Percentiles rank a stretch among this genome's conserved stretches.
These are phyloP conservation scores for Palythoa grandiflora DNA, from an alignment of 92 coral and sea anemone species.

Conservation along the genomic window DNA sequence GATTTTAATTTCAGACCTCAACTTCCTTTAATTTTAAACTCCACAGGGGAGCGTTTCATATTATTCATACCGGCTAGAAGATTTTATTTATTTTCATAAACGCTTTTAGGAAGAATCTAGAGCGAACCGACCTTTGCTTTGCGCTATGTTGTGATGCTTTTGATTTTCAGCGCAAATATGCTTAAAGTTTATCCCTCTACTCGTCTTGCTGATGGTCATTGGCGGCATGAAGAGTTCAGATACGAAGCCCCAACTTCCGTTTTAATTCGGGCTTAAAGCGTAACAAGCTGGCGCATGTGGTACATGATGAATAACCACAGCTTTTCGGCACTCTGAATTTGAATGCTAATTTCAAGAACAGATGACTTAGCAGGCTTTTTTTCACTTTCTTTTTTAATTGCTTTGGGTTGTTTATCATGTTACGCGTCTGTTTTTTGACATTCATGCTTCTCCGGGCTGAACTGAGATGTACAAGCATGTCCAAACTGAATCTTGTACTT, in stretches of 20 bases:
- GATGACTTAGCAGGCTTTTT: neutral
- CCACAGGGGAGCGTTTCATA: slow-evolving; percentile 45
- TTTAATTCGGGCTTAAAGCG: neutral
- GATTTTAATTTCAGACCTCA: slow-evolving; percentile 49
- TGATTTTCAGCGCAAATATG: neutral
- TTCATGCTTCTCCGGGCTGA: neutral
- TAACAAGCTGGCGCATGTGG: neutral
- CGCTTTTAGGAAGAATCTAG: neutral
- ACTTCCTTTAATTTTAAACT: slow-evolving; percentile 54
- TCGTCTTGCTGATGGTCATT: neutral
- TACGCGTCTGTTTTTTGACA: neutral
- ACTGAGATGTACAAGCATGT: neutral
- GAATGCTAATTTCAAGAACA: slow-evolving; percentile 10
- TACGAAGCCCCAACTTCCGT: slow-evolving; percentile 30
- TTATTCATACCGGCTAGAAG: slow-evolving; percentile 25
- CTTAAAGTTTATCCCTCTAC: neutral
- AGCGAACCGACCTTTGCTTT: neutral
- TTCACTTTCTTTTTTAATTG: neutral
- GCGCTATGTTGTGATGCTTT: neutral
- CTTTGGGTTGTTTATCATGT: no score
- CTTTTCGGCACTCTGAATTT: slow-evolving; percentile 3
- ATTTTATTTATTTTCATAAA: slow-evolving; percentile 31
- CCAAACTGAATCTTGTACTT: neutral
- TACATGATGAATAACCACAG: neutral
- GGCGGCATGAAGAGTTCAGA: neutral